Percentiles rank a stretch among this genome's conserved stretches.
Evolutionary conservation across 2,888 invertebrate genomes (phyloP).

Genomic region (Peribatodes rhomboidaria): DNA sequence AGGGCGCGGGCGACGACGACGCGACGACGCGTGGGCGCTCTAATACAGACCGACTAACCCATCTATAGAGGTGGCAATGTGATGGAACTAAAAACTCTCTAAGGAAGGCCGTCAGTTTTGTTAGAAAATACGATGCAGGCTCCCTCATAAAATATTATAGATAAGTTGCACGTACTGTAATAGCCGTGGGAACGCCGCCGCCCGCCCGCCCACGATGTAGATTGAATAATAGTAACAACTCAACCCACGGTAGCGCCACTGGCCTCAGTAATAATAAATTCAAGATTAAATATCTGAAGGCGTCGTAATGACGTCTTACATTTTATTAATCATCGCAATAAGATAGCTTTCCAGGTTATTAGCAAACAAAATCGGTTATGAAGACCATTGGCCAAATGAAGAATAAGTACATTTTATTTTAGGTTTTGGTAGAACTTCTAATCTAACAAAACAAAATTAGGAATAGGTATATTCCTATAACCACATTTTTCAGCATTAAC

Average conservation of each 20-base stretch:
- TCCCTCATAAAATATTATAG: background rate
- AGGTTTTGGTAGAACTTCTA: background rate
- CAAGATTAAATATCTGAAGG: conserved; percentile 22
- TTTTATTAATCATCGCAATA: conserved; percentile 9
- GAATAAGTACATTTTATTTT: background rate
- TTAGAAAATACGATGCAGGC: background rate
- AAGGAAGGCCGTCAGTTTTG: background rate
- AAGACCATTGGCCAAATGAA: background rate
- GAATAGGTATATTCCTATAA: too few species aligned
- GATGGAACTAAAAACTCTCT: background rate
- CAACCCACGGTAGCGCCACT: conserved; percentile 47
- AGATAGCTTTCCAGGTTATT: background rate
- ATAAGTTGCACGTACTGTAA: conserved; percentile 54
- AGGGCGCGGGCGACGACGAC: conserved; percentile 52
- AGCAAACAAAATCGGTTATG: background rate
- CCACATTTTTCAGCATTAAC: background rate
- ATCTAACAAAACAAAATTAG: too few species aligned
- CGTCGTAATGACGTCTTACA: conserved; percentile 24
- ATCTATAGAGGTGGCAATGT: background rate
- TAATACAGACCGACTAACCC: conserved; percentile 30
- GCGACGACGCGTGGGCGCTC: conserved; percentile 57
- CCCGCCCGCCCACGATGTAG: conserved; percentile 46
- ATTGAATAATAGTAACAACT: conserved; percentile 11
- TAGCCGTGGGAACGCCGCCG: conserved; percentile 78
- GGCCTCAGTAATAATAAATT: conserved; percentile 22